Conservation (phyloP, 2,797 vertebrate species). For the Poeciliopsis gracilis region DNA sequence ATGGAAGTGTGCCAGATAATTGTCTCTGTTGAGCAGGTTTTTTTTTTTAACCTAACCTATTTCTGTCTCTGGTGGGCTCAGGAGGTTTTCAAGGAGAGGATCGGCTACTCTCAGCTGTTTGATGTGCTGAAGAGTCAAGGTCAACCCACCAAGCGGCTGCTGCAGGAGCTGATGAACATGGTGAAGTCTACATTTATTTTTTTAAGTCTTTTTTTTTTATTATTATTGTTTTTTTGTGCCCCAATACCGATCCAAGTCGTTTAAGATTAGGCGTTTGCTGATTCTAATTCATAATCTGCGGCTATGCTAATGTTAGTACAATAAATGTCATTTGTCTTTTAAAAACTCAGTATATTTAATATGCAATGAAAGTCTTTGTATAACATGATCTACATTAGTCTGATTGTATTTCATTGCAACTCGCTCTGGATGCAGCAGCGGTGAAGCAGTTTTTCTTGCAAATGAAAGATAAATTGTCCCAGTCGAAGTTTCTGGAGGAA, state of each 20-base stretch:
- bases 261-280: neutral
- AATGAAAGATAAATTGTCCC: neutral
- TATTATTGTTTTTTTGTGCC: neutral
- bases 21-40: slow-evolving; percentile 40
- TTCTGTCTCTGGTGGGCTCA: slow-evolving; percentile 69
- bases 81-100: slow-evolving; percentile 99
- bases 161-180: slow-evolving; percentile 98
- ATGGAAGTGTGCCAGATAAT: slow-evolving; percentile 63
- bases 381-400: neutral
- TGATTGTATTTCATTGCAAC: neutral
- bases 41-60: slow-evolving; percentile 53
- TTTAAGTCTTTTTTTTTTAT: slow-evolving; percentile 3
- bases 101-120: slow-evolving; percentile 92
- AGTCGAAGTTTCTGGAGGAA: neutral
- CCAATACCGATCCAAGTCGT: neutral
- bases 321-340: neutral
- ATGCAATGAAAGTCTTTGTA: neutral
- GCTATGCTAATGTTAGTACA: neutral
- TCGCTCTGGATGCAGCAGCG: neutral
- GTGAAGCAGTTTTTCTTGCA: neutral
- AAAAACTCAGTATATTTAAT: neutral
- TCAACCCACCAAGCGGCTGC: slow-evolving; percentile 88
- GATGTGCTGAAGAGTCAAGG: slow-evolving; percentile 95
- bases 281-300: neutral
- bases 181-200: slow-evolving; percentile 70